Evolutionary conservation across 2,113 vertebrate genomes (phyloP).

Genomic region (Stegostoma tigrinum): DNA sequence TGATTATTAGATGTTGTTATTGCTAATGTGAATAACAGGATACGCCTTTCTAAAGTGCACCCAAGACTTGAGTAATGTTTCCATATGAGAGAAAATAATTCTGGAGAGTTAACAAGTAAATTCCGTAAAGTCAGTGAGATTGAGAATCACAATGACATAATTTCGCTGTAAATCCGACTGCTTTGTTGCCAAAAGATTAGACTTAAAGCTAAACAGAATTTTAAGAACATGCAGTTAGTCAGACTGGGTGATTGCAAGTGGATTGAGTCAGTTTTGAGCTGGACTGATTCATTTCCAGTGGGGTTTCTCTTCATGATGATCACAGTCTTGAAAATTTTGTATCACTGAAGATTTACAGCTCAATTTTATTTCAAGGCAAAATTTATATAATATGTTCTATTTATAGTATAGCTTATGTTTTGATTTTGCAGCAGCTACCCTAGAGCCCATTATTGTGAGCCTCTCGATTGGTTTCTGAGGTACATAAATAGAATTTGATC

Average conservation of each 20-base stretch:
- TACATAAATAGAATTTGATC: background rate
- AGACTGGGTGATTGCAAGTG: background rate
- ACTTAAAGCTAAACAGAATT: background rate
- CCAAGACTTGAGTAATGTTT: background rate
- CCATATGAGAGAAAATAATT: background rate
- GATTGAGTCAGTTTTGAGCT: background rate
- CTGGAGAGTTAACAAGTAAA: background rate
- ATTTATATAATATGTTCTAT: too few relatives aligned
- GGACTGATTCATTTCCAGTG: background rate
- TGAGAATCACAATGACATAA: background rate
- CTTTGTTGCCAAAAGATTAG: background rate
- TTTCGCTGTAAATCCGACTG: background rate
- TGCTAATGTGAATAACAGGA: background rate
- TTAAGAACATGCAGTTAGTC: background rate
- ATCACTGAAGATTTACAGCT: too few relatives aligned
- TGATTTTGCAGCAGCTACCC: background rate
- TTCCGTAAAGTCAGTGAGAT: background rate
- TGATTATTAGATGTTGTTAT: background rate
- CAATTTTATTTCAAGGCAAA: background rate
- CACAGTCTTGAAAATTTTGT: background rate
- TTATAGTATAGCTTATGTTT: background rate
- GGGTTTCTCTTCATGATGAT: background rate
- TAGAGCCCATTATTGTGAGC: background rate
- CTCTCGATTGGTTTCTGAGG: background rate
- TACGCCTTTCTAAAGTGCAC: background rate